Evolutionary conservation across 2,888 invertebrate genomes (phyloP).

Genomic region (Lycocerus yunnanus): DNA sequence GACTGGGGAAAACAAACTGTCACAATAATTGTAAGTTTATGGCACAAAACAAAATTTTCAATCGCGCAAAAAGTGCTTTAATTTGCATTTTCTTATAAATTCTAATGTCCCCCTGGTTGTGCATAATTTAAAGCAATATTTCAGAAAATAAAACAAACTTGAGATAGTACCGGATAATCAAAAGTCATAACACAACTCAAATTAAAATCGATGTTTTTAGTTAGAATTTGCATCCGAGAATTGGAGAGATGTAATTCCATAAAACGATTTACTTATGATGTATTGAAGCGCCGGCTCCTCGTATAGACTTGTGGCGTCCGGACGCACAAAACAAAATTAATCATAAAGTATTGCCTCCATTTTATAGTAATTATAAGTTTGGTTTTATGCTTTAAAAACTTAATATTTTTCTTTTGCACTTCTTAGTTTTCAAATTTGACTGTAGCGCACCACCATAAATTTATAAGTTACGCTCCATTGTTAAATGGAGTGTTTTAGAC

Average conservation of each 20-base stretch:
- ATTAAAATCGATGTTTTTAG: constrained; percentile 43
- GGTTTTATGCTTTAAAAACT: constrained; percentile 33
- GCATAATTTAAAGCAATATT: constrained; percentile 9
- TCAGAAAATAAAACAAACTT: constrained; percentile 31
- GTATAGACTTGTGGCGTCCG: constrained; percentile 37
- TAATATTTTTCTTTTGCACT: constrained; percentile 22
- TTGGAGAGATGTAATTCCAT: constrained; percentile 41
- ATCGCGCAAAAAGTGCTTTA: neutral
- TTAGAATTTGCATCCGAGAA: constrained; percentile 43
- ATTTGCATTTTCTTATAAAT: constrained; percentile 15
- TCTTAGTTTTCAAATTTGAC: constrained; percentile 7
- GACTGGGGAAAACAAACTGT: neutral
- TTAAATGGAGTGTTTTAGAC: neutral
- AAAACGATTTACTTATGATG: constrained; percentile 47
- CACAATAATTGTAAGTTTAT: neutral
- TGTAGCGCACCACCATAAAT: neutral
- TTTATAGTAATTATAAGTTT: constrained; percentile 41
- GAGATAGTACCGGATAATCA: constrained; percentile 40
- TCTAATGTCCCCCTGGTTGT: constrained; percentile 19
- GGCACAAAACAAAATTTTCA: neutral
- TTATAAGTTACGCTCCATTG: neutral
- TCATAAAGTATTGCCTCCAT: constrained; percentile 39
- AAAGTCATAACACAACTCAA: constrained; percentile 40
- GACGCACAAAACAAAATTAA: constrained; percentile 38
- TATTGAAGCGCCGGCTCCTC: constrained; percentile 44